Conservation (phyloP, 2,113 vertebrate genomes). For the Hypocryptadius cinnamomeus region DNA sequence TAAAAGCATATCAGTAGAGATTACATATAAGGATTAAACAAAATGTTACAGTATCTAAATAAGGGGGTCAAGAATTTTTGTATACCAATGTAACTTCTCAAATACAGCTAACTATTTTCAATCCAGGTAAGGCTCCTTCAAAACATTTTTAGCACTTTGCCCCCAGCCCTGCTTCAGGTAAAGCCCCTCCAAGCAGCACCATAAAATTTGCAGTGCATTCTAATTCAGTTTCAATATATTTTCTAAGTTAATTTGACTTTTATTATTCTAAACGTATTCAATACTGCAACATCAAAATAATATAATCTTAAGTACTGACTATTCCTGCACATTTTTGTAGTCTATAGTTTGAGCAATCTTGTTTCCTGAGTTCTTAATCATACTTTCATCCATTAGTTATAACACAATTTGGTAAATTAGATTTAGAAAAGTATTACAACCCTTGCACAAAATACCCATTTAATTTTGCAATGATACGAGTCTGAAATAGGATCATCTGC, state of each 20-base stretch:
- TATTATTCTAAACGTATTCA: not conserved
- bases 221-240: not conserved
- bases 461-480: not conserved
- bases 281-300: not conserved
- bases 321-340: not conserved
- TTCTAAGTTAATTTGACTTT: not conserved
- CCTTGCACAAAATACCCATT: not conserved
- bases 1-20: not conserved
- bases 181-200: not conserved
- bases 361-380: not conserved
- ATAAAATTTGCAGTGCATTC: not conserved
- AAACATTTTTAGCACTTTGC: not conserved
- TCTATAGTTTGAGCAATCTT: not conserved
- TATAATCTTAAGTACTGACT: not conserved
- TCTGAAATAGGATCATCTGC: not conserved
- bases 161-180: not conserved
- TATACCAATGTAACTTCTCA: not conserved
- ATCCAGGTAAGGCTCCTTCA: not conserved
- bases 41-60: not conserved
- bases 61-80: not conserved
- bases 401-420: not conserved
- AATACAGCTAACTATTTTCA: not conserved
- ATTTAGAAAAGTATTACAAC: not conserved
- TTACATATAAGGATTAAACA: not conserved
- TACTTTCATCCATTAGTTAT: not conserved